Conservation (phyloP, 2,113 vertebrate species). For the Todiramphus chloris region DNA sequence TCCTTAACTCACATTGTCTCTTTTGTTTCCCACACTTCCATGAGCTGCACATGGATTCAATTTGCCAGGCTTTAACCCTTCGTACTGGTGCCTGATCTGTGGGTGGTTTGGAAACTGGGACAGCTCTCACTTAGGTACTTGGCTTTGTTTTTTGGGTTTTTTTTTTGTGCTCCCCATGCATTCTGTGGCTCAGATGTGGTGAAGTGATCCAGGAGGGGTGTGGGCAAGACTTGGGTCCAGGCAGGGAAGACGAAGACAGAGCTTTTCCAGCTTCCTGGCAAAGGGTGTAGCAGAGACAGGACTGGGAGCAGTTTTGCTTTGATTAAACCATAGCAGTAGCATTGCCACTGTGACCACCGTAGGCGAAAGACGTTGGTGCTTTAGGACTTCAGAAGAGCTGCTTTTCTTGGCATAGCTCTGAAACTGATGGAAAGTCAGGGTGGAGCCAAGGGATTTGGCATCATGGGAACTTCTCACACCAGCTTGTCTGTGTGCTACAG, state of each 20-base stretch:
- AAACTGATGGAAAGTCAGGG: conserved; percentile 30
- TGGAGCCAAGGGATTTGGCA: conserved; percentile 26
- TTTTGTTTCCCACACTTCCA: conserved; percentile 56
- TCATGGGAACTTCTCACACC: conserved; percentile 7
- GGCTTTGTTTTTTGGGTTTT: not conserved
- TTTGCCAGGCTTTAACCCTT: conserved; percentile 44
- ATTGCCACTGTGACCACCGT: not conserved
- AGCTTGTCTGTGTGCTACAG: not conserved
- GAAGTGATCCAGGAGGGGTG: not conserved
- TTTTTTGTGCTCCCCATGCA: not conserved
- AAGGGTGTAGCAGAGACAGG: not conserved
- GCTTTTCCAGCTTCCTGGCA: not conserved
- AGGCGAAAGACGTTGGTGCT: not conserved
- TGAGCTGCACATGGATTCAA: conserved; percentile 32
- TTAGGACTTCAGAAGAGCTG: not conserved
- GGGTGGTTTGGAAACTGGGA: not conserved
- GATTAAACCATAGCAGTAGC: not conserved
- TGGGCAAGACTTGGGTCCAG: not conserved
- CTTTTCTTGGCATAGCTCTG: conserved; percentile 13
- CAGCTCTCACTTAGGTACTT: not conserved
- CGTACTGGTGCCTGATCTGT: not conserved
- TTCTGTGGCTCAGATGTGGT: not conserved
- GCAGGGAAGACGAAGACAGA: not conserved
- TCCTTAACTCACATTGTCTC: conserved; percentile 60
- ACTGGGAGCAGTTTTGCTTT: conserved; percentile 5